These are phyloP conservation scores for Hippocampus guttulatus DNA, from an alignment of 2,113 vertebrate genomes.

Conservation along the genomic window DNA sequence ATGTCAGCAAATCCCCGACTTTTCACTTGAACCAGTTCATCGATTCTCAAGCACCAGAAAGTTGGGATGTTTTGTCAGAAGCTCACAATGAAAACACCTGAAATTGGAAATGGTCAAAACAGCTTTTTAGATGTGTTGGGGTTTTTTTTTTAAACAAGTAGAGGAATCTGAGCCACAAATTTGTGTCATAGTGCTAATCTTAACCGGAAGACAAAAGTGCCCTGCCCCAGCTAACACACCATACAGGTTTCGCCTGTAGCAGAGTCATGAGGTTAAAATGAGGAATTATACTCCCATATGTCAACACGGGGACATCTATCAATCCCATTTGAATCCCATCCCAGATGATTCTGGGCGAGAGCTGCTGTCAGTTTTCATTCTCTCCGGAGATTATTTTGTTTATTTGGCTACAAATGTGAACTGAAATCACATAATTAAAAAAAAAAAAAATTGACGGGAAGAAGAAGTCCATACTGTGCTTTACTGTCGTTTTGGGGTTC, in stretches of 20 bases:
- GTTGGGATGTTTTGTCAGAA: background rate
- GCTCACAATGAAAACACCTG: background rate
- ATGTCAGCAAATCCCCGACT: conserved; percentile 30
- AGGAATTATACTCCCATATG: background rate
- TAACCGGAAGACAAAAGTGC: background rate
- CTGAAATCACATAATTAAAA: too few species aligned
- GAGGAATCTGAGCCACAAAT: background rate
- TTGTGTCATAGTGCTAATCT: background rate
- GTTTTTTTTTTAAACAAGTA: too few species aligned
- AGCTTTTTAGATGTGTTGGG: background rate
- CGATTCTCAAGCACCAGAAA: background rate
- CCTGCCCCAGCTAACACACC: background rate
- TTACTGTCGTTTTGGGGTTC: too few species aligned
- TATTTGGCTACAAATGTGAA: too few species aligned
- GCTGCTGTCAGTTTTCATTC: too few species aligned
- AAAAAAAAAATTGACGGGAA: too few species aligned
- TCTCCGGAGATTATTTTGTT: too few species aligned
- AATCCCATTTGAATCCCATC: too few species aligned
- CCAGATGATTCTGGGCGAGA: too few species aligned
- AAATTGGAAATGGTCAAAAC: background rate
- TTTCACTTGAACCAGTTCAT: background rate
- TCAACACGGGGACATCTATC: background rate
- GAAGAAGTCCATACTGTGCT: too few species aligned
- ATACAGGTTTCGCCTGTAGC: background rate
- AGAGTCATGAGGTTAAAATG: background rate